Conservation (phyloP, 2,797 vertebrate genomes). For the Columba guinea region DNA sequence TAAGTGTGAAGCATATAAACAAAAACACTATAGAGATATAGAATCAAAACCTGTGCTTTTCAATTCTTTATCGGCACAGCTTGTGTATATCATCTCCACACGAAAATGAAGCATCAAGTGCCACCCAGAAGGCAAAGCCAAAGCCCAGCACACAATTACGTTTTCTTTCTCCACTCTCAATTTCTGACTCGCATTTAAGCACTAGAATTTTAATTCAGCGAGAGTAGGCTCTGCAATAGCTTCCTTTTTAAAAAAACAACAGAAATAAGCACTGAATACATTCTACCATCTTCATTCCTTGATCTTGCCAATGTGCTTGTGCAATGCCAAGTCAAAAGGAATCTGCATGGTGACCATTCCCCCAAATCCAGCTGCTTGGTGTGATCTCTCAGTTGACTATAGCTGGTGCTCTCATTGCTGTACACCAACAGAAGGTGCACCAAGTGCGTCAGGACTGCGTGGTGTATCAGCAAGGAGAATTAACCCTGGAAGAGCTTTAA, state of each 20-base stretch:
- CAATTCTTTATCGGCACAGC: background rate
- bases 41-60: background rate
- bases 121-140: background rate
- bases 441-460: rapidly evolving
- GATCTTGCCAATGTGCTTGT: background rate
- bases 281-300: background rate
- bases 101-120: background rate
- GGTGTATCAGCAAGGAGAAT: background rate
- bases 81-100: background rate
- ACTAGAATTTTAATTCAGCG: background rate
- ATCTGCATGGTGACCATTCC: background rate
- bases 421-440: background rate
- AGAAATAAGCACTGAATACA: background rate
- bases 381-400: rapidly evolving
- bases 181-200: background rate
- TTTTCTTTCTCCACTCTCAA: background rate
- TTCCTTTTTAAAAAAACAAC: background rate
- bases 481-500: background rate
- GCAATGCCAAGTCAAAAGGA: background rate
- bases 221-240: background rate
- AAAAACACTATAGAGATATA: background rate
- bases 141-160: background rate
- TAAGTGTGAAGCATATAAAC: background rate
- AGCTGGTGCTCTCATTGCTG: background rate
- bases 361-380: background rate